Evolutionary conservation across 2,797 vertebrate species (phyloP), one percentile per base, ranked within the genome.

Genomic region (Yasuhikotakia modesta): DNA sequence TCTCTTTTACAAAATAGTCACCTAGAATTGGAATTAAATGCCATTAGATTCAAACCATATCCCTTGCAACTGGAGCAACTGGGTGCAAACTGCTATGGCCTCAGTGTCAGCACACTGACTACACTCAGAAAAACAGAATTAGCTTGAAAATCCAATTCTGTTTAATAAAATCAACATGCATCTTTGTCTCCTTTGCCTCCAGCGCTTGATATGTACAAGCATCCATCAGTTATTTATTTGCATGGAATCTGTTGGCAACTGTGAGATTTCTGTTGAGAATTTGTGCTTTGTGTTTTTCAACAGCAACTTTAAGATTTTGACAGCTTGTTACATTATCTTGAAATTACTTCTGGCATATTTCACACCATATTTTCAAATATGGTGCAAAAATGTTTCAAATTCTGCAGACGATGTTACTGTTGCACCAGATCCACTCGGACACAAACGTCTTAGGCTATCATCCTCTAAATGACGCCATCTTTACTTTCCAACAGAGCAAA

Each of bases 181-280:
- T 61, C n/a, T 63, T 35, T 63, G 27, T 63, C 17, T 63, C 30
- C 7, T 14, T 63, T 35, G 60, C 60, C 24, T 35, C 16, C n/a
- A 35, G 60, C 60, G n/a, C 35, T 63, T 63, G 60, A 35, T 63
- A 16, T 63, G 27, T 35, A 63, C 60, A 35, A 35, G 3, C 17
- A 35, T 32, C 8, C 5, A 19, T 16, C n/a, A 30, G 5, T 35
- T 8, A 63, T 35, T 8, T n/a, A 63, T 63, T 32, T 63, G 16
- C 10, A 63, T 63, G 16, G 30, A 30, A 10, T 1, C 7, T 61
- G 5, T 32, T 30, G 58, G 27, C 30, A 60, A 30, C 57, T 30
- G 12, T 11, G 24, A 60, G 24, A 14, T 60, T 77, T 80, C 78
- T 76, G 43, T 39, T 76, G 84, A 65, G 81, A 82, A 71, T 63